Evolutionary conservation across 2,113 vertebrate genomes (phyloP), one percentile per base, ranked within the genome.

Genomic region (Trogon surrucura): DNA sequence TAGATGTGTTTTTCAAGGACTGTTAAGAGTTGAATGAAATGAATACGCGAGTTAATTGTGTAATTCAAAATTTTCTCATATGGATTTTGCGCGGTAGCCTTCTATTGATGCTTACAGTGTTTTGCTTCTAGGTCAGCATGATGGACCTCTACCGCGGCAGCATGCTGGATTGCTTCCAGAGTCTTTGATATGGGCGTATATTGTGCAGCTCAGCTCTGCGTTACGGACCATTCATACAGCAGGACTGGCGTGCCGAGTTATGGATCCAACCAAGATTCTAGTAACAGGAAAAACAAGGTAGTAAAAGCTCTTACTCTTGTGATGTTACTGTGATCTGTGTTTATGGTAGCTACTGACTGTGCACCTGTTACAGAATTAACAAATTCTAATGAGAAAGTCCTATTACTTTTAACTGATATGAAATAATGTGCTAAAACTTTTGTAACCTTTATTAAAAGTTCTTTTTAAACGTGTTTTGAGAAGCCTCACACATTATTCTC

Each of bases 251-350:
- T 99, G 99, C 96, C 98, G 99, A 57, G 99, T 99, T 86, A 99
- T 99, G 99, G 99, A 99, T 96, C 99, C 99, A 96, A 99, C 99
- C 56, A 99, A 99, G 97, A 99, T 99, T 98, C 98, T 99, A 85
- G 99, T 99, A 96, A 99, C 99, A 26, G 99, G 99, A 95, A 99
- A 99, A 97, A 99, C 99, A 64, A 99, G 99, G 99, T 99, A 94
- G 71, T 36, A 16, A 23, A 72, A 71, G 26, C 1, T 0, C 29
- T 71, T 9, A 16, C 84, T 85, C 19, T 81, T 20, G 8, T 58
- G 67, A 41, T 27, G 20, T 75, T 60, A 2, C 12, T 36, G 36
- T 45, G 32, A 23, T 85, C 61, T 91, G 5, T 41, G 13, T 23
- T 51, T 13, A 0, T 57, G 27, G 38, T 56, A 77, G 50, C 54